Evolutionary conservation across 2,113 vertebrate species (phyloP), one percentile per base, ranked within the genome.

Genomic region (Hystrix cristata): DNA sequence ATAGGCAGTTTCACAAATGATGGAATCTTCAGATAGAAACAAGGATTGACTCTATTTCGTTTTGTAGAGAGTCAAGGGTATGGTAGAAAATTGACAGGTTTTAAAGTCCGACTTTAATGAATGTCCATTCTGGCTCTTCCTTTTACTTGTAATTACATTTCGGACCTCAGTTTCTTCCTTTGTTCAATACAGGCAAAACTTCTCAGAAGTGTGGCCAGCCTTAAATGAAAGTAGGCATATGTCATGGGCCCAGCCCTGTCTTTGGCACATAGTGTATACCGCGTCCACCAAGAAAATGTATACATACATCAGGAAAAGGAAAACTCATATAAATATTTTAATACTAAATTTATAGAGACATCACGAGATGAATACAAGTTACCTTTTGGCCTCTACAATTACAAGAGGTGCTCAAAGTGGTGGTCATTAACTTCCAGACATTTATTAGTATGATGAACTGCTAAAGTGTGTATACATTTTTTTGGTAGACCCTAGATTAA

Each of bases 91-190:
- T 2, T 38, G 6, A 23, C 5, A 48, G 43, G 53, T 10, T 84
- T 81, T 65, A 11, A 82, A 64, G 51, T 55, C 29, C 74, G n/a
- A 48, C 3, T 1, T 94, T 78, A 15, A 7, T 27, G 51, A 82
- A 51, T 53, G 79, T 23, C 51, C 7, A 11, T n/a, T 46, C 27
- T 71, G 46, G 9, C 76, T 57, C 43, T 91, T 31, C 19, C 46
- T 83, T 87, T 87, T 29, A 83, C 34, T 83, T 80, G 7, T 51
- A 59, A 34, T 76, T 38, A 74, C 14, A 65, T 18, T 59, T 69
- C 84, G 51, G 79, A 62, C n/a, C n/a, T 90, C 27, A 31, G 38
- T 83, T 94, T 87, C 29, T 38, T 60, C 65, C 93, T 90, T 71
- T 88, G 34, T 43, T 90, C 59, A 93, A 64, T 65, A 83, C 4